Conservation (phyloP, 2,797 vertebrate species). For the Hemitrygon akajei region DNA sequence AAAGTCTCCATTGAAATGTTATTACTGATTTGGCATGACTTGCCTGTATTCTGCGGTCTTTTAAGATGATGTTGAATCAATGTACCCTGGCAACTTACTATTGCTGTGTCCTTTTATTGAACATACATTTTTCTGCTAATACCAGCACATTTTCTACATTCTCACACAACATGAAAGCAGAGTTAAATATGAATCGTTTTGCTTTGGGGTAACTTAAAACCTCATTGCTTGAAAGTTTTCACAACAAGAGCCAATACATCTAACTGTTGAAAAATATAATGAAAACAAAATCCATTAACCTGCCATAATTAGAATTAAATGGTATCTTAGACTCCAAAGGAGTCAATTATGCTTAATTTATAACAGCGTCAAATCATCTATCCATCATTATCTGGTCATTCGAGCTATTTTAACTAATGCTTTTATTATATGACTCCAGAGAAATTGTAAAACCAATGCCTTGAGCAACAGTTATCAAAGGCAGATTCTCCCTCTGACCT, state of each 20-base stretch:
- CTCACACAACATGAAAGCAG: conserved; percentile 19
- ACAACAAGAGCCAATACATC: background rate
- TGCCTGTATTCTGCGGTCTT: conserved; percentile 37
- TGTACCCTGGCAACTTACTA: background rate
- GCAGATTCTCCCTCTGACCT: background rate
- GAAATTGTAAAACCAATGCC: background rate
- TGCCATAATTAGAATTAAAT: conserved; percentile 29
- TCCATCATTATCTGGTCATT: conserved; percentile 33
- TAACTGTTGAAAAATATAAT: conserved; percentile 9
- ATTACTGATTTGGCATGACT: conserved; percentile 47
- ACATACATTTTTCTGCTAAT: conserved; percentile 11
- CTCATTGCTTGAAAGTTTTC: conserved; percentile 12
- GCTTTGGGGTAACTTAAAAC: conserved; percentile 6
- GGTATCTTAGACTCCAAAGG: conserved; percentile 7
- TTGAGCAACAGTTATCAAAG: background rate
- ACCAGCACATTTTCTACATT: conserved; percentile 19
- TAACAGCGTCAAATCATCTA: conserved; percentile 5
- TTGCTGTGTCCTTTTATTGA: conserved; percentile 16
- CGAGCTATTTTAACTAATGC: background rate
- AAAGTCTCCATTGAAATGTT: conserved; percentile 47
- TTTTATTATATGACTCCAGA: background rate
- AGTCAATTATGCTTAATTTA: conserved; percentile 35
- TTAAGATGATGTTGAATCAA: conserved; percentile 32
- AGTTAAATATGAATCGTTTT: background rate
- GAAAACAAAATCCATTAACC: conserved; percentile 29